Percentiles rank a stretch among this genome's conserved stretches.
These are phyloP conservation scores for Diachasmimorpha longicaudata DNA, from an alignment of 1,140 invertebrate genomes.

Conservation along the genomic window DNA sequence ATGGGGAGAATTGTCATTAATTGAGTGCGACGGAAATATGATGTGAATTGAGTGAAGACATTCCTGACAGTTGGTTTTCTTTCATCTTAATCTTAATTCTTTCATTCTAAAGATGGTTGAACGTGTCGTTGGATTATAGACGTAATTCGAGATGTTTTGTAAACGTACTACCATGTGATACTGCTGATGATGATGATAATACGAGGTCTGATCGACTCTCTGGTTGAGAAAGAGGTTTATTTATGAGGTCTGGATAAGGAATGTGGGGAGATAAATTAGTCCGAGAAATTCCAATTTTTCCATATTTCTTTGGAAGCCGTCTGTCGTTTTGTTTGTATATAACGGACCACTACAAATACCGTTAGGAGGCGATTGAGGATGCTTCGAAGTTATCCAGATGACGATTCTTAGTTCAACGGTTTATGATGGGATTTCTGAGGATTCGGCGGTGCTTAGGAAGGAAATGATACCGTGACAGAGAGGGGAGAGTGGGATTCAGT, in stretches of 20 bases:
- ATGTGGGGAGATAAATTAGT: neutral
- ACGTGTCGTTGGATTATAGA: neutral
- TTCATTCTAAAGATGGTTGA: neutral
- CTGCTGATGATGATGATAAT: neutral
- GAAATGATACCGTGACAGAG: neutral
- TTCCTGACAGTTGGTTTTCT: neutral
- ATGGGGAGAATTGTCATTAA: too few species aligned
- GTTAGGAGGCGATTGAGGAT: neutral
- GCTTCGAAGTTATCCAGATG: too few species aligned
- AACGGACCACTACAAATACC: neutral
- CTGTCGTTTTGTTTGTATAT: neutral
- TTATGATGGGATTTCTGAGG: neutral
- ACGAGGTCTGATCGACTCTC: neutral
- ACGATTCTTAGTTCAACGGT: too few species aligned
- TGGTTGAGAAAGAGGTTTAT: neutral
- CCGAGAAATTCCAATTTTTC: neutral
- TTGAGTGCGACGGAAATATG: neutral
- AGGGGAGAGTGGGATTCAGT: neutral
- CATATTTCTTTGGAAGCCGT: neutral
- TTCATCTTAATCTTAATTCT: neutral
- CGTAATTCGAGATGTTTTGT: neutral
- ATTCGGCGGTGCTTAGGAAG: neutral
- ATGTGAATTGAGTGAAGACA: neutral
- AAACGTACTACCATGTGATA: neutral
- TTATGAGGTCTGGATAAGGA: neutral